Base-by-base conservation (phyloP, 2,888 invertebrate genomes). In the Lycia hirtaria region DNA sequence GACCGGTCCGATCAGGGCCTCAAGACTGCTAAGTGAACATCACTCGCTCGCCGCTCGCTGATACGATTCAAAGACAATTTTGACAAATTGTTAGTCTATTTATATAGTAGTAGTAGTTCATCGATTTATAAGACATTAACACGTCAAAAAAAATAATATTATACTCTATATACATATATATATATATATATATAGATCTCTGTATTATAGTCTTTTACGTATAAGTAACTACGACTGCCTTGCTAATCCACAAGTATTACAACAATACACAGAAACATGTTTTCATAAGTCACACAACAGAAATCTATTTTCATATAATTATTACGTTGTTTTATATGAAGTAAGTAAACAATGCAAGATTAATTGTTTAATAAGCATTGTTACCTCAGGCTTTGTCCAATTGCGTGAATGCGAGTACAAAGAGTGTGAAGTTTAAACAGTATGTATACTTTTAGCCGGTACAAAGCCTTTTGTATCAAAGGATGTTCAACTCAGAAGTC, bases 401-500 rank as follows among this genome's bases (percentile, higher is more conserved):
- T 50, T 40, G 40, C 30, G 17, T 50, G 20, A 40, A 40, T n/a
- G 12, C 38, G 12, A 47, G 12, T 15, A 47, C 12, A 40, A 32
- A 22, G 20, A 30, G 28, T 28, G 10, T 10, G 35, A 14, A 28
- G 38, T 37, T 32, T 14, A 24, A 55, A 48, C 41, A 55, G 17
- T 1, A 5, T 37, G 3, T 2, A 9, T 10, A 32, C 24, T 43
- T 35, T 41, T 35, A 43, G 43, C 40, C 15, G 32, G n/a, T 32
- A 56, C 44, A 56, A 51, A 56, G 47, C 45, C 52, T 52, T 54
- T 57, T 51, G 41, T 48, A 30, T 9, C 9, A 35, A 47, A 47
- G 56, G 56, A 12, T 47, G 40, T 57, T 57, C 45, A 56, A 57
- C 51, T 52, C 15, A 10, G 14, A 41, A 35, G 4, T n/a, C 5